Conservation (phyloP, 2,113 vertebrate species). For the Gnathonemus echidnorhynchus region DNA sequence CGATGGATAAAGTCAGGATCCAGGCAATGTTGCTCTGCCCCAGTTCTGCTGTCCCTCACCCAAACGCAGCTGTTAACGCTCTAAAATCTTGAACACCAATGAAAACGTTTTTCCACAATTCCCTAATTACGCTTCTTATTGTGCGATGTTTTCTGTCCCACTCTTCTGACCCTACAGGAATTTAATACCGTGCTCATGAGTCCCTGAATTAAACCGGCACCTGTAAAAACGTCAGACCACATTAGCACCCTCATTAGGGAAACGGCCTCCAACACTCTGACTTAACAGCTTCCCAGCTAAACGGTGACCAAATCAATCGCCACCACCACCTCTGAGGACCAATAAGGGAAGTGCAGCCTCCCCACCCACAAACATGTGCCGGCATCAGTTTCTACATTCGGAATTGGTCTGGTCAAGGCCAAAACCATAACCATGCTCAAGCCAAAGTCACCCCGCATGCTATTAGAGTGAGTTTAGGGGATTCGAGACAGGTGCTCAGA, state of each 20-base stretch:
- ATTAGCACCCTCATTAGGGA: conserved; percentile 55
- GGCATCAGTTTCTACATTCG: background rate
- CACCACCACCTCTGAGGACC: conserved; percentile 10
- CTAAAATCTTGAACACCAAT: conserved; percentile 31
- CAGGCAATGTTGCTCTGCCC: conserved; percentile 12
- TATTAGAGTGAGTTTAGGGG: background rate
- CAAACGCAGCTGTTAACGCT: conserved; percentile 27
- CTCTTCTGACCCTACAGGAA: conserved; percentile 21
- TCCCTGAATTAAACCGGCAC: conserved; percentile 18
- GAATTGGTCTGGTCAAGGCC: background rate
- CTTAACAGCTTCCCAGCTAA: conserved; percentile 54
- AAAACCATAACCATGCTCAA: background rate
- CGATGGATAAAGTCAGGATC: conserved; percentile 31
- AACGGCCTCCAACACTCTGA: conserved; percentile 37
- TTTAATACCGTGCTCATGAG: conserved; percentile 6
- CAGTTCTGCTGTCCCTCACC: conserved; percentile 43
- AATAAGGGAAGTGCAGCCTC: conserved; percentile 2
- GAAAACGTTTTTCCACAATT: conserved; percentile 22
- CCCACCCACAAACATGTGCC: background rate
- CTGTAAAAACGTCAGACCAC: conserved; percentile 59
- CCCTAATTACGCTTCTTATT: conserved; percentile 14
- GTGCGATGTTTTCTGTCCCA: conserved; percentile 30
- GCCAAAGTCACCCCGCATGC: background rate
- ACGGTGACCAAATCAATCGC: conserved; percentile 27
- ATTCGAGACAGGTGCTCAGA: background rate